Base-by-base conservation (phyloP, 1,140 invertebrate genomes). In the Drosophila trapezifrons region DNA sequence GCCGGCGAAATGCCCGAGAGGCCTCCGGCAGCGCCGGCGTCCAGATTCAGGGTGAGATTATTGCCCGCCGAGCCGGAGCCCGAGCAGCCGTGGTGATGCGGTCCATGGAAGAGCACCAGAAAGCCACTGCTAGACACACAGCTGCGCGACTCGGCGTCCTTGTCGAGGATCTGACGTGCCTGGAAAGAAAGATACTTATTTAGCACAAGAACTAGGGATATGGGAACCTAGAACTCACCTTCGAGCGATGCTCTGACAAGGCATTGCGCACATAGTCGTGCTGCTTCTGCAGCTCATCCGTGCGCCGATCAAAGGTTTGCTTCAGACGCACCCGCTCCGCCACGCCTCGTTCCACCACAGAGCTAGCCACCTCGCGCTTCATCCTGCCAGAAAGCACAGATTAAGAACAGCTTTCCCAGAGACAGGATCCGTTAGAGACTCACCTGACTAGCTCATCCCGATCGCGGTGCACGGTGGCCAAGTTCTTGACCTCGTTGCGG, bases 381-480 rank as follows among this genome's bases (percentile, higher is more conserved):
- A 96, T 95, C 76, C 95, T 94, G 69, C 15, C 0, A 25, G 0
- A n/a, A n/a, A n/a, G n/a, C n/a, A n/a, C 2, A 18, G 4, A n/a
- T 46, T n/a, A 35, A 15, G 0, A 40, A 12, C 0, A 25, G 15
- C 5, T 2, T 29, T 29, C 0, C 6, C 0, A 3, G 3, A n/a
- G 1, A 10, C n/a, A 2, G 1, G 18, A 8, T 5, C 1, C 17
- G 2, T 29, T 4, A 13, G 4, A 8, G 8, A n/a, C 81, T 93
- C 93, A 93, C 93, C 96, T 94, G 40, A 95, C 96, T 70, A 98
- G 94, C 92, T 98, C 98, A 80, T 98, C 97, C 89, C 98, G 96
- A 90, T 99, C 98, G 80, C 94, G 95, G 85, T 97, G 96, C 66
- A 95, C 95, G 78, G 96, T 96, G 15, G 95, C 94, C 51, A 97